These are phyloP conservation scores for Palaemon carinicauda DNA, from an alignment of 1,140 invertebrate species.

Conservation along the genomic window DNA sequence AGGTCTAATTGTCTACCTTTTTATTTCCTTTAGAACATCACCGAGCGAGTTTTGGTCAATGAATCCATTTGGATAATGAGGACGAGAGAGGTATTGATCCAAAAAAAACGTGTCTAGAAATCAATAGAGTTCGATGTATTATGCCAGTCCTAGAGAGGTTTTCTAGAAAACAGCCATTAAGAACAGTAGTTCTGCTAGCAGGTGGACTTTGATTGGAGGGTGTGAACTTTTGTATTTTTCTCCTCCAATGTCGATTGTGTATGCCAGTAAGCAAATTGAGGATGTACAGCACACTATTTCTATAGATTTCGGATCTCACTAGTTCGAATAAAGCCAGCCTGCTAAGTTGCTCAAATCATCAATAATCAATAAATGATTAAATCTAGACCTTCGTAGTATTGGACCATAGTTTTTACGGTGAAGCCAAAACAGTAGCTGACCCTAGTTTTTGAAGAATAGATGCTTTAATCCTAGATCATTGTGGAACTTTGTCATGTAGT, in stretches of 20 bases:
- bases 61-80: conserved; percentile 89
- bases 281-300: no score
- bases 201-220: conserved; percentile 36
- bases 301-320: no score
- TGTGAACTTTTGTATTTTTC: not conserved
- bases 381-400: no score
- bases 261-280: no score
- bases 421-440: no score
- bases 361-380: no score
- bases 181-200: conserved; percentile 32
- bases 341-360: no score
- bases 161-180: conserved; percentile 41
- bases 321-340: no score
- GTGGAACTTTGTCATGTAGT: no score
- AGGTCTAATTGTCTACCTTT: conserved; percentile 49
- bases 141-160: conserved; percentile 32
- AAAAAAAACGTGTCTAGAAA: conserved; percentile 22
- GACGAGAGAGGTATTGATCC: conserved; percentile 80
- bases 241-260: not conserved
- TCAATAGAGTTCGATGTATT: conserved; percentile 34
- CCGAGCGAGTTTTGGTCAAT: conserved; percentile 91
- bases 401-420: no score
- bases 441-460: no score
- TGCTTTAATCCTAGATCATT: no score
- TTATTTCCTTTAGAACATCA: conserved; percentile 70